phyloP scores from a whole-genome alignment of 2,888 invertebrate species.

The Steinernema carpocapsae region DNA sequence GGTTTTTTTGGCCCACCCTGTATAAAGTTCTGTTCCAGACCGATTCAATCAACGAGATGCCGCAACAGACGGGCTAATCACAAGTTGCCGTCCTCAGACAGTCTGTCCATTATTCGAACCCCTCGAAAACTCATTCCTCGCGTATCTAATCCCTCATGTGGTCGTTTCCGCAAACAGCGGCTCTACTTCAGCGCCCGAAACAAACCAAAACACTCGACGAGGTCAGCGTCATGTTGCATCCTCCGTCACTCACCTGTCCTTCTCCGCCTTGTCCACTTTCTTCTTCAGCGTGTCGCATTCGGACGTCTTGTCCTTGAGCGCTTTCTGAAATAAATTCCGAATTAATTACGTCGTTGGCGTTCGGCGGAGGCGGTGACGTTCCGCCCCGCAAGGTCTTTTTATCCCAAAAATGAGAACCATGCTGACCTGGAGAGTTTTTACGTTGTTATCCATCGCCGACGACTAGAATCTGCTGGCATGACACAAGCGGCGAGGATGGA shows the following conservation, averaged over 20 bases:
- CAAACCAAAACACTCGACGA: constrained; percentile 33
- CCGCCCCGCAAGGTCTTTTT: not conserved
- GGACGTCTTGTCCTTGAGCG: constrained; percentile 54
- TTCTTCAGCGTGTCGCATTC: constrained; percentile 56
- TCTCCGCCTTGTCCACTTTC: constrained; percentile 48
- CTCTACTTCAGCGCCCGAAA: not conserved
- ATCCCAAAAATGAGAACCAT: not conserved
- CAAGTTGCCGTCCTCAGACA: too few species aligned
- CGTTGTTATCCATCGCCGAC: constrained; percentile 25
- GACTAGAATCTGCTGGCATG: not conserved
- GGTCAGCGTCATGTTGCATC: not conserved
- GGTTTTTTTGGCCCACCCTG: too few species aligned
- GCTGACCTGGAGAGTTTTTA: constrained; percentile 31
- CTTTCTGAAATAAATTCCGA: constrained; percentile 50
- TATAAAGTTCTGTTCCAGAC: too few species aligned
- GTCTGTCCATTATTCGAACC: too few species aligned
- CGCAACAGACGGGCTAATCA: too few species aligned
- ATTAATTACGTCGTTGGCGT: constrained; percentile 1
- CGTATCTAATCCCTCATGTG: too few species aligned
- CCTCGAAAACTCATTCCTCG: too few species aligned
- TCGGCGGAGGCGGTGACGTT: not conserved
- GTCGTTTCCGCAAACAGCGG: too few species aligned
- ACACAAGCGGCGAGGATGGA: not conserved
- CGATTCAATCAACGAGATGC: too few species aligned
- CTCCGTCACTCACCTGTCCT: constrained; percentile 46